Base-by-base conservation (phyloP, 1,140 invertebrate species). In the Trigoniulus corallinus region DNA sequence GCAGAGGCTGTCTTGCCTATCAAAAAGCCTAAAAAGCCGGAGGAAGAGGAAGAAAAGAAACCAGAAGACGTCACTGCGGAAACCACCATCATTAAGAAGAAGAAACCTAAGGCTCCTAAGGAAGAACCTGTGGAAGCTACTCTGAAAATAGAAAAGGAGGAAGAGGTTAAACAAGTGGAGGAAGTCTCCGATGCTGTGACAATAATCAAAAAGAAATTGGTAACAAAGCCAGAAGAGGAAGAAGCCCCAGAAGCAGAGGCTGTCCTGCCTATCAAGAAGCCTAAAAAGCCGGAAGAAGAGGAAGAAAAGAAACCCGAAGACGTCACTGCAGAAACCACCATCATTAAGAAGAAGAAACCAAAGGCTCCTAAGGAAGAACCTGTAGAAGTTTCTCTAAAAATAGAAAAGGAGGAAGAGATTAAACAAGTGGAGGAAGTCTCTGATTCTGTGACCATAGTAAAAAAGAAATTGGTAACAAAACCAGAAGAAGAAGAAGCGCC, bases 61-160 rank as follows among this genome's bases (percentile, higher is more conserved):
- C 43, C 58, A 26, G 51, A 54, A 29, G 59, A 62, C 55, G 48
- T 52, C 39, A 53, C 23, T 21, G 50, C 52, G 42, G 41, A 41
- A 40, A 62, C 53, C 43, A n/a, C 21, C 22, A 26, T 42, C 40
- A 41, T 26, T 22, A 46, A 15, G 13, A 25, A 20, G 12, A 42
- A 52, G 2, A 53, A 58, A 22, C 70, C 68, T 53, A 73, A 77
- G 52, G n/a, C n/a, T n/a, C n/a, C n/a, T n/a, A n/a, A n/a, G n/a
- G n/a, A n/a, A n/a, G n/a, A n/a, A n/a, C n/a, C n/a, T n/a, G n/a
- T n/a, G n/a, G n/a, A n/a, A n/a, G n/a, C n/a, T n/a, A 20, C 18
- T 42, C 70, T 74, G 24, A 79, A 82, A 63, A 37, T 49, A 40
- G 75, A 48, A 72, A 29, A 82, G 67, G 67, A 82, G 22, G 21